Evolutionary conservation across 1,140 invertebrate species (phyloP), one percentile per base, ranked within the genome.

Genomic region (Drosophila carrolli): DNA sequence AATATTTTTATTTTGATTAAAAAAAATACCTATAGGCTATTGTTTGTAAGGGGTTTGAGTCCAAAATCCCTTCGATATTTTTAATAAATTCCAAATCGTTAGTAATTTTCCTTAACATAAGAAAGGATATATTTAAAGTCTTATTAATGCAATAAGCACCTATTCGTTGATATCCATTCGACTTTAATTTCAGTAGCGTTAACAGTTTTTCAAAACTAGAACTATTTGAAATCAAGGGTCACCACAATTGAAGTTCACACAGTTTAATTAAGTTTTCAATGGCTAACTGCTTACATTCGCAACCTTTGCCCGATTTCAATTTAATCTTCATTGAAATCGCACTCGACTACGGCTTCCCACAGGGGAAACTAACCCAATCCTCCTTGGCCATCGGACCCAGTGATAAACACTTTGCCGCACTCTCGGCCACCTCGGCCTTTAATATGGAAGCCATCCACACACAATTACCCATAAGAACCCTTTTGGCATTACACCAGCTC

Each of bases 401-500:
- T 76, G 54, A 76, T 76, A 76, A 67, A 75, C 73, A 67, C 73
- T 76, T 67, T 76, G 47, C 62, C 47, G 47, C 47, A 66, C 47
- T 55, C 38, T 50, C 50, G 47, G 27, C 71, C 70, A 62, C 13
- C 60, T 32, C 60, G 27, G 29, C 16, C 60, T 19, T 41, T 76
- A 66, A 75, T 75, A 51, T 44, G 51, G 46, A 63, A 76, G 54
- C 72, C 73, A 76, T 76, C 73, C 72, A 67, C 73, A 76, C 73
- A 66, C 73, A 85, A 86, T 85, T 85, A 81, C 78, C 78, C 75
- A 82, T 78, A 86, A 86, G 60, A 86, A 85, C 84, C 82, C 78
- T 88, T 85, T 70, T 78, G 68, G 82, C 83, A 86, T 82, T 85
- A 82, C 83, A 82, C 62, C 60, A 50, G 38, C 47, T 41, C 47